Conservation (phyloP, 1,140 invertebrate genomes). For the Pachyrhynchus sulphureomaculatus region DNA sequence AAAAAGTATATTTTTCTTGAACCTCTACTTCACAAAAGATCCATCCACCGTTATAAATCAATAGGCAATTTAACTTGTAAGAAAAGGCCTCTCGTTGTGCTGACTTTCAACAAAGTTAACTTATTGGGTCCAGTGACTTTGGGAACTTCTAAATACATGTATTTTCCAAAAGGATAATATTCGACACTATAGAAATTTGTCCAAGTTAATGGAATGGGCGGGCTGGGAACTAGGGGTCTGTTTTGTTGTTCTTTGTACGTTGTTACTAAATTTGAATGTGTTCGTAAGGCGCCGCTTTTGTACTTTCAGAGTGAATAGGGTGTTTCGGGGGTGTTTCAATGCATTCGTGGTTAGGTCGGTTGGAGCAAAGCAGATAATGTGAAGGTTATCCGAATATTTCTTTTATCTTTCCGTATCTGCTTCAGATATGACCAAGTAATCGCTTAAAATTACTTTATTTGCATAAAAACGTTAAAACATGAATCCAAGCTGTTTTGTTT, state of each 20-base stretch:
- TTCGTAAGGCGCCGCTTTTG: too few relatives aligned
- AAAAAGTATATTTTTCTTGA: not conserved
- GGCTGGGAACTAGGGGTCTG: not conserved
- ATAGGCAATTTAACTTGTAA: constrained; percentile 31
- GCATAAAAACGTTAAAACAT: too few relatives aligned
- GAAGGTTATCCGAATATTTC: too few relatives aligned
- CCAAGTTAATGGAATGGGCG: not conserved
- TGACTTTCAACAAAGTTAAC: constrained; percentile 28
- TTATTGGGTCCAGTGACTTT: constrained; percentile 32
- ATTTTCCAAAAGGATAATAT: constrained; percentile 27
- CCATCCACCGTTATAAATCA: constrained; percentile 18
- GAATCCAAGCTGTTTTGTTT: too few relatives aligned
- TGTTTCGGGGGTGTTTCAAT: too few relatives aligned
- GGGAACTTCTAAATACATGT: constrained; percentile 23
- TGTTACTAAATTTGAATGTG: too few relatives aligned
- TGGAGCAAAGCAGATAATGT: too few relatives aligned
- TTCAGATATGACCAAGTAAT: too few relatives aligned
- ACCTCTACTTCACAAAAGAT: constrained; percentile 25
- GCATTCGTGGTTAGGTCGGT: too few relatives aligned
- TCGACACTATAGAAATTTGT: constrained; percentile 25
- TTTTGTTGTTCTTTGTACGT: not conserved
- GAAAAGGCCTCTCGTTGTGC: constrained; percentile 29
- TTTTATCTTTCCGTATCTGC: too few relatives aligned
- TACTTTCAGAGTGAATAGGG: too few relatives aligned
- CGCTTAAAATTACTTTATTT: too few relatives aligned